These are phyloP conservation scores for Abrostola tripartita DNA, from an alignment of 2,888 invertebrate genomes.

Conservation along the genomic window DNA sequence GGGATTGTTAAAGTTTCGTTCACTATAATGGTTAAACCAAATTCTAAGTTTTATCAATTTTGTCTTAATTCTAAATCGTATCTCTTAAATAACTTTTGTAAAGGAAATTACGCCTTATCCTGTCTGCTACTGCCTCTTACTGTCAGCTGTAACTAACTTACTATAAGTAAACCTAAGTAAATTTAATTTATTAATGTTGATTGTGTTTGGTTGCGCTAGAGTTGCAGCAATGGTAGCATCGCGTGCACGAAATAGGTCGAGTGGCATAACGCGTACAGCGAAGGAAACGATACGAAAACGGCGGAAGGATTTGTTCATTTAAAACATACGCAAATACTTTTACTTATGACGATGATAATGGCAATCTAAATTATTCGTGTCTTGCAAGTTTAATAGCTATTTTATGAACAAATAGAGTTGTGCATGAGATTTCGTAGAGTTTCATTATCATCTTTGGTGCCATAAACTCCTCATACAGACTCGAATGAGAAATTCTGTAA, in stretches of 20 bases:
- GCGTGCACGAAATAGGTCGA: slow-evolving; percentile 51
- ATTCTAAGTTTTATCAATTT: too few species aligned
- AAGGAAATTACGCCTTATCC: neutral
- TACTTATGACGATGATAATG: neutral
- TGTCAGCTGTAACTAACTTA: neutral
- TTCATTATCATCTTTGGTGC: too few species aligned
- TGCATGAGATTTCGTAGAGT: too few species aligned
- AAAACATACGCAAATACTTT: slow-evolving; percentile 40
- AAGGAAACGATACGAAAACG: slow-evolving; percentile 23
- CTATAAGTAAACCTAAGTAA: slow-evolving; percentile 11
- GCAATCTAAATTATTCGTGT: neutral
- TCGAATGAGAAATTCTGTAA: too few species aligned
- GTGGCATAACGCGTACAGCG: slow-evolving; percentile 28
- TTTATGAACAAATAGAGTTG: too few species aligned
- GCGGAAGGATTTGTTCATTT: slow-evolving; percentile 35
- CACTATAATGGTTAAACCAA: too few species aligned
- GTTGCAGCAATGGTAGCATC: slow-evolving; percentile 37
- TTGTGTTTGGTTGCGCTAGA: slow-evolving; percentile 25
- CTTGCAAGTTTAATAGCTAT: too few species aligned
- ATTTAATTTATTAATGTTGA: slow-evolving; percentile 20
- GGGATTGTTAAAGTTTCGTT: too few species aligned
- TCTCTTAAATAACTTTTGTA: too few species aligned
- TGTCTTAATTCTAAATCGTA: too few species aligned
- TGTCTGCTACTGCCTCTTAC: neutral
- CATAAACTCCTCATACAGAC: too few species aligned